Evolutionary conservation across 1,140 invertebrate species (phyloP).

Genomic region (Papilio xuthus): DNA sequence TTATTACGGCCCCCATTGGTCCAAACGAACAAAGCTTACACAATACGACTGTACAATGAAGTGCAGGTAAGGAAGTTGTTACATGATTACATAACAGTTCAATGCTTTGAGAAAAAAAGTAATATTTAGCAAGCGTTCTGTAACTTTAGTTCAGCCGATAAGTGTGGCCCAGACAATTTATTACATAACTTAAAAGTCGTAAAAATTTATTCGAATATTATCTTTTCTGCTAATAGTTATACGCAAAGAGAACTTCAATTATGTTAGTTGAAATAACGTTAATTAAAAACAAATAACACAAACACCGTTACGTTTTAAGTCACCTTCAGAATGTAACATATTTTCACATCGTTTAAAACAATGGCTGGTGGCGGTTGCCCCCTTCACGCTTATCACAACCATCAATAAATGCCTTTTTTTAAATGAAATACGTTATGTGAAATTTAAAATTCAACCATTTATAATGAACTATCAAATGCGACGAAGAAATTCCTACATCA

Average conservation of each 20-base stretch:
- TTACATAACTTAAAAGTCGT: too few species aligned
- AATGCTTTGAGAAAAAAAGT: too few species aligned
- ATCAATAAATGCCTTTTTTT: constrained; percentile 74
- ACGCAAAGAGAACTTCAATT: background rate
- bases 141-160: too few species aligned
- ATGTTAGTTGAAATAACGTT: constrained; percentile 30
- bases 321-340: constrained; percentile 55
- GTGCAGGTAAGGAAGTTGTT: constrained; percentile 12
- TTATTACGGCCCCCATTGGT: constrained; percentile 70
- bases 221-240: constrained; percentile 26
- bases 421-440: constrained; percentile 56
- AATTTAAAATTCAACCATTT: constrained; percentile 62
- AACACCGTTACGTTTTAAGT: constrained; percentile 61
- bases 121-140: too few species aligned
- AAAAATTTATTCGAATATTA: too few species aligned
- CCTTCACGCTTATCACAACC: constrained; percentile 62
- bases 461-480: constrained; percentile 39
- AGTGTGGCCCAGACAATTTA: too few species aligned
- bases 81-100: background rate
- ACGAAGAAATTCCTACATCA: constrained; percentile 36
- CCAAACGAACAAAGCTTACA: constrained; percentile 43
- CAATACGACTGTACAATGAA: constrained; percentile 40
- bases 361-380: constrained; percentile 69
- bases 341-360: constrained; percentile 74
- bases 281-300: constrained; percentile 69